phyloP scores from a whole-genome alignment of 2,797 vertebrate genomes.

The Sebastes taczanowskii region DNA sequence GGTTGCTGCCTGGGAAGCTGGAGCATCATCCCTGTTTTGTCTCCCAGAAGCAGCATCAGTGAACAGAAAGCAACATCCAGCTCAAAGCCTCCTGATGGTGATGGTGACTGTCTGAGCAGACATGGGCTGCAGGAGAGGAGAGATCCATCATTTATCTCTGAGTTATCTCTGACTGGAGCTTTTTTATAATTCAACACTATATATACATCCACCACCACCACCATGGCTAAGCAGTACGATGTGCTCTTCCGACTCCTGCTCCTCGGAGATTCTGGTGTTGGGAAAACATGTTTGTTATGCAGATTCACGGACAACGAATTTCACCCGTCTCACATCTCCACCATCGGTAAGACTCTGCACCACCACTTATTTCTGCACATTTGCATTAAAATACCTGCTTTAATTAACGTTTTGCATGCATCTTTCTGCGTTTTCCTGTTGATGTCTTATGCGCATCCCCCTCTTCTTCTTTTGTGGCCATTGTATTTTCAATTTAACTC shows the following conservation, averaged over 20 bases:
- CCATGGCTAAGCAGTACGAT: constrained; percentile 98
- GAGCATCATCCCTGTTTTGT: constrained; percentile 64
- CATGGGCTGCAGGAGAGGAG: constrained; percentile 66
- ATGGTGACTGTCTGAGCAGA: constrained; percentile 55
- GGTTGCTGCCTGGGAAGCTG: constrained; percentile 47
- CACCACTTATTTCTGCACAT: not conserved
- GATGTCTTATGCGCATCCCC: constrained; percentile 3
- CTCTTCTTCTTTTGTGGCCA: not conserved
- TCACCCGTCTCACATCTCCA: constrained; percentile 97
- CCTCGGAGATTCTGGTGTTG: constrained; percentile 96
- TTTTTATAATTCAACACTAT: constrained; percentile 39
- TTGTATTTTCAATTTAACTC: not conserved
- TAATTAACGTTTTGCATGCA: not conserved
- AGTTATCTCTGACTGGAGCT: constrained; percentile 61
- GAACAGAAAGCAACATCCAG: constrained; percentile 11
- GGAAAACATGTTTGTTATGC: constrained; percentile 97
- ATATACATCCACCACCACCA: constrained; percentile 25
- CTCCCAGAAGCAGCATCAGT: constrained; percentile 24
- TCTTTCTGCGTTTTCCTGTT: not conserved
- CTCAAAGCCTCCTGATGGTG: constrained; percentile 9
- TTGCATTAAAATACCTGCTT: not conserved
- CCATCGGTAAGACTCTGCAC: constrained; percentile 89
- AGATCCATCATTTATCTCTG: constrained; percentile 53
- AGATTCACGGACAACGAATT: constrained; percentile 99
- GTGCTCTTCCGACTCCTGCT: constrained; percentile 96